Percentiles rank a stretch among this genome's conserved stretches.
Conservation (phyloP, 2,888 invertebrate genomes). For the Anthoptus insignis region DNA sequence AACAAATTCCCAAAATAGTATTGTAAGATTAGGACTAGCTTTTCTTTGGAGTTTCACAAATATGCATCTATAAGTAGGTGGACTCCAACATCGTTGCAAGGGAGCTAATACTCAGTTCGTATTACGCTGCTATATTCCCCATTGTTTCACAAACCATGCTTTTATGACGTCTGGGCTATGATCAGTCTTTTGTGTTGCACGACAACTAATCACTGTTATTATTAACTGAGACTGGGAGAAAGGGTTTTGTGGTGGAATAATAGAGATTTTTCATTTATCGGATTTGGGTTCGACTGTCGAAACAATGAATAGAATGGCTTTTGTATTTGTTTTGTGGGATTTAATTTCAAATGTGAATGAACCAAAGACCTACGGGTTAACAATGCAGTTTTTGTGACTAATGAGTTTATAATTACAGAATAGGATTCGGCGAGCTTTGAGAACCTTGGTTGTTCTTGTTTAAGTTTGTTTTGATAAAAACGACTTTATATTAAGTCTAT, state of each 20-base stretch:
- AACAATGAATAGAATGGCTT: constrained; percentile 27
- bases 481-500: too few relatives aligned
- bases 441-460: neutral
- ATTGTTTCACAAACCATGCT: constrained; percentile 40
- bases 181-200: constrained; percentile 25
- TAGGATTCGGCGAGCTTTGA: neutral
- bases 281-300: constrained; percentile 23
- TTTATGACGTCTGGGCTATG: constrained; percentile 35
- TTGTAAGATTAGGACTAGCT: too few relatives aligned
- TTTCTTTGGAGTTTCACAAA: neutral
- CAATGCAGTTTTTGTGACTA: constrained; percentile 1
- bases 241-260: constrained; percentile 27
- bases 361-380: neutral
- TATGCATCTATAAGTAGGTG: neutral
- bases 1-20: too few relatives aligned
- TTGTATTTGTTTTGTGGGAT: constrained; percentile 9
- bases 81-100: neutral
- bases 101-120: constrained; percentile 27
- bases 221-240: constrained; percentile 29
- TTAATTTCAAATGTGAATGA: constrained; percentile 2
- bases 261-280: constrained; percentile 28
- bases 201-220: constrained; percentile 42
- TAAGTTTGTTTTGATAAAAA: neutral
- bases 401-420: neutral
- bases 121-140: constrained; percentile 18